These are phyloP conservation scores for Melipona quadrifasciata DNA, from an alignment of 1,140 invertebrate genomes.

Conservation along the genomic window DNA sequence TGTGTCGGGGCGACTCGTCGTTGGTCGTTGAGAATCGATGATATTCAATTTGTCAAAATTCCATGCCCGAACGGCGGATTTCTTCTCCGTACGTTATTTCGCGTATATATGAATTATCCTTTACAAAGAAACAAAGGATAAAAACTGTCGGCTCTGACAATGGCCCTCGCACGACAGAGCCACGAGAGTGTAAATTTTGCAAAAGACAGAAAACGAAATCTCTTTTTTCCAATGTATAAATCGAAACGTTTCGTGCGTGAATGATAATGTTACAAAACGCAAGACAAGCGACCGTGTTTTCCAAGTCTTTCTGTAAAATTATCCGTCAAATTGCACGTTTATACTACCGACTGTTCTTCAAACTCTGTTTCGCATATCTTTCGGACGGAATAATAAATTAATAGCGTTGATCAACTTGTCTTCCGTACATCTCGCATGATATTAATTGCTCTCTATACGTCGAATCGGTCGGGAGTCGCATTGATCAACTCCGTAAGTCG, in stretches of 20 bases:
- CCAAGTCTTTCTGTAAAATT: too few species aligned
- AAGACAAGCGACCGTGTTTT: too few species aligned
- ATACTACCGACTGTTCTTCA: too few species aligned
- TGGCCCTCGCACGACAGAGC: too few species aligned
- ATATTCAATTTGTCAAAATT: slow-evolving; percentile 14
- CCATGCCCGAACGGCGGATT: too few species aligned
- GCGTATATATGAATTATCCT: background rate
- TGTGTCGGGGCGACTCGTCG: background rate
- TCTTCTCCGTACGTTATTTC: background rate
- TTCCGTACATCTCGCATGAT: background rate
- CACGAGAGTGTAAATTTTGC: background rate
- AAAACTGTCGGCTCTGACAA: background rate
- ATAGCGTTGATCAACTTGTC: background rate
- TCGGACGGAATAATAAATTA: background rate
- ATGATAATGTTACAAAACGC: too few species aligned
- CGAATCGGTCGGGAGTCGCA: background rate
- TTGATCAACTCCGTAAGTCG: background rate
- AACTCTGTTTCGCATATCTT: too few species aligned
- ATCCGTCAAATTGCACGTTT: background rate
- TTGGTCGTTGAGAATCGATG: too few species aligned
- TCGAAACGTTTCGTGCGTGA: too few species aligned
- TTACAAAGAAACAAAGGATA: too few species aligned
- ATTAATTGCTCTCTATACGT: background rate
- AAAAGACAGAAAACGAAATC: too few species aligned
- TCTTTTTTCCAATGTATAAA: too few species aligned